Evolutionary conservation across 2,113 vertebrate species (phyloP).

Genomic region (Rousettus leschenaultii): DNA sequence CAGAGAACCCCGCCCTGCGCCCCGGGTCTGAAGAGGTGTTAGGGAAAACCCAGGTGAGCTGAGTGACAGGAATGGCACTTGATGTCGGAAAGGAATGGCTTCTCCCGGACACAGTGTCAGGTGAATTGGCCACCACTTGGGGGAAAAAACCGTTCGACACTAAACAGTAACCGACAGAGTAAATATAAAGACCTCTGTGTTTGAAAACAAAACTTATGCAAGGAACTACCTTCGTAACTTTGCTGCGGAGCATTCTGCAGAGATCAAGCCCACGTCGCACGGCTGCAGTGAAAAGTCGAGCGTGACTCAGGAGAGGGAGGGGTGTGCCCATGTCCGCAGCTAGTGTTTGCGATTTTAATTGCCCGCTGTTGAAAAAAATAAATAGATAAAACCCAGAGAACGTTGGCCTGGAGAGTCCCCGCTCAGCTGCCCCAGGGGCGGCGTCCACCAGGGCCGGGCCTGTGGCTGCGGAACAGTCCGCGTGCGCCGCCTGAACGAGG

Average conservation of each 20-base stretch:
- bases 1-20: neutral
- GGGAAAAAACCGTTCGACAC: neutral
- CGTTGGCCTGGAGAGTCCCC: neutral
- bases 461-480: rapidly evolving
- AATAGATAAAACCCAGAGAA: neutral
- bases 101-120: neutral
- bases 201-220: neutral
- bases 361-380: neutral
- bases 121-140: neutral
- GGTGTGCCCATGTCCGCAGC: neutral
- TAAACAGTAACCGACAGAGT: neutral
- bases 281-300: no score
- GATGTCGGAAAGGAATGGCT: neutral
- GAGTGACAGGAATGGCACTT: neutral
- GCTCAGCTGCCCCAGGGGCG: no score
- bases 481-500: neutral
- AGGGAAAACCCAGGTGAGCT: neutral
- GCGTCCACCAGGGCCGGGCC: neutral
- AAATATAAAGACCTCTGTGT: neutral
- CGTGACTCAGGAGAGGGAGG: neutral
- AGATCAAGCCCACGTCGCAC: neutral
- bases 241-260: neutral
- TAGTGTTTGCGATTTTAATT: neutral
- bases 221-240: neutral
- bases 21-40: neutral